Conservation (phyloP, 2,888 invertebrate genomes). For the Caenorhabditis parvicauda region DNA sequence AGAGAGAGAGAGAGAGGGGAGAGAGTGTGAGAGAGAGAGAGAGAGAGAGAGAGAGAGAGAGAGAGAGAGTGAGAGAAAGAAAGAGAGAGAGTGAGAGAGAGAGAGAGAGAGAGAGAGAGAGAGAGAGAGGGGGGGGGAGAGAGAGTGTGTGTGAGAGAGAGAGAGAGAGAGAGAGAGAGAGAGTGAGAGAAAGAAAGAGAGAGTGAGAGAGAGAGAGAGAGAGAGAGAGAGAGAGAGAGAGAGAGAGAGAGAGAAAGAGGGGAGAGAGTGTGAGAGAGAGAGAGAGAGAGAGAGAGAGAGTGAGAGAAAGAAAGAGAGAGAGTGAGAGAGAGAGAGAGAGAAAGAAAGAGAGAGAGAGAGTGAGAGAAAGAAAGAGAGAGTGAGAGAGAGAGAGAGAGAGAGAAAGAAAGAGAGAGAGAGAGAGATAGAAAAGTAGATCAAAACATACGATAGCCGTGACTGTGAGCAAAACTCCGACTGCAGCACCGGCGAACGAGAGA, state of each 20-base stretch:
- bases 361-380: no score
- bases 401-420: background rate
- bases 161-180: background rate
- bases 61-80: background rate
- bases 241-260: background rate
- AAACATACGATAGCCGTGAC: slow-evolving; percentile 29
- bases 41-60: background rate
- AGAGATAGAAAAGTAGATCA: background rate
- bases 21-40: background rate
- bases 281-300: background rate
- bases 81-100: background rate
- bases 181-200: no score
- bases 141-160: no score
- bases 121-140: no score
- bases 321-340: background rate
- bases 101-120: background rate
- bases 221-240: background rate
- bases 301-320: background rate
- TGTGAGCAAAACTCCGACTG: slow-evolving; percentile 33
- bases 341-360: background rate
- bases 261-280: background rate
- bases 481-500: slow-evolving; percentile 35
- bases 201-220: background rate
- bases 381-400: background rate
- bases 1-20: no score